phyloP scores from a whole-genome alignment of 2,888 invertebrate genomes.

The Incurvaria masculella region DNA sequence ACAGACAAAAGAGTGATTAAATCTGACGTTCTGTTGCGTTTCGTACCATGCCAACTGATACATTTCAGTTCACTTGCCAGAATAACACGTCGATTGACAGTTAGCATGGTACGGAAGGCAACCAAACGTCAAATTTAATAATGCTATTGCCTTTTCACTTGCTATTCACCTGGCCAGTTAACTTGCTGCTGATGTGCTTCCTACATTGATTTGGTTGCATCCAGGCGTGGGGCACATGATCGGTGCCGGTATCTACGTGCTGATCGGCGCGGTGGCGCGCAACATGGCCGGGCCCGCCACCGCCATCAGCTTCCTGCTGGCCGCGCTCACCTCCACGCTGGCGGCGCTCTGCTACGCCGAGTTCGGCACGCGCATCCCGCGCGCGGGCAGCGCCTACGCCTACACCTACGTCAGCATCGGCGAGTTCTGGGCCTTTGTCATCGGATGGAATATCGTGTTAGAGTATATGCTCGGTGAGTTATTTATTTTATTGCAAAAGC shows the following conservation, averaged over 20 bases:
- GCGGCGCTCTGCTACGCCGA: slow-evolving; percentile 89
- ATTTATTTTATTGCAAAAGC: too few relatives aligned
- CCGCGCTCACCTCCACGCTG: slow-evolving; percentile 77
- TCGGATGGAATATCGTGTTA: slow-evolving; percentile 92
- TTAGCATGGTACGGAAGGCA: too few relatives aligned
- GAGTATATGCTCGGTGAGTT: slow-evolving; percentile 80
- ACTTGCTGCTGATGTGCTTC: too few relatives aligned
- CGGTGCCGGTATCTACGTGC: slow-evolving; percentile 91
- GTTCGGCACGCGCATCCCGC: slow-evolving; percentile 82
- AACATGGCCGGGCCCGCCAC: slow-evolving; percentile 83
- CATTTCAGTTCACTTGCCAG: too few relatives aligned
- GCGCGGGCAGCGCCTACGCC: slow-evolving; percentile 90
- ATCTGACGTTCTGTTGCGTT: too few relatives aligned
- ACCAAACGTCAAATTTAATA: too few relatives aligned
- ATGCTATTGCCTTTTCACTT: too few relatives aligned
- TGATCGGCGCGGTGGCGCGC: slow-evolving; percentile 81
- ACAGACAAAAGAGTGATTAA: too few relatives aligned
- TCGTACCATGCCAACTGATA: too few relatives aligned
- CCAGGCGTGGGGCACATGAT: slow-evolving; percentile 93
- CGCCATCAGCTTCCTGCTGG: slow-evolving; percentile 60
- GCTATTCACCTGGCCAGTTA: too few relatives aligned
- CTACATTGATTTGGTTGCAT: too few relatives aligned
- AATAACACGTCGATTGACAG: too few relatives aligned
- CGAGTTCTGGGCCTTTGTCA: slow-evolving; percentile 92
- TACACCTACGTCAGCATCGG: slow-evolving; percentile 93